Evolutionary conservation across 2,888 invertebrate species (phyloP).

Genomic region (Drosophila acutilabella): DNA sequence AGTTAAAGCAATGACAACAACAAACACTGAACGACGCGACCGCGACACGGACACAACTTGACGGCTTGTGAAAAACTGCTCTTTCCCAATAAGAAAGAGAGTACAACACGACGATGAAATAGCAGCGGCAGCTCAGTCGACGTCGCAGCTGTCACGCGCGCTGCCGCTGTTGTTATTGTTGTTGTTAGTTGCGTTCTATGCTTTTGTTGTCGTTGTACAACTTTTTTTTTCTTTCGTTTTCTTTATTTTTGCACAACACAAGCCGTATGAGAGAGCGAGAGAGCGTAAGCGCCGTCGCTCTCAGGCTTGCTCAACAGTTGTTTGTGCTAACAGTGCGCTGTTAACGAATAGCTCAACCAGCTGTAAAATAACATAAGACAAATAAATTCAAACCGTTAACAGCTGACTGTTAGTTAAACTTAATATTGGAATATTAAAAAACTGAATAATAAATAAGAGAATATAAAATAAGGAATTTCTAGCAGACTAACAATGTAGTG

Average conservation of each 20-base stretch:
- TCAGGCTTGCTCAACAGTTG: constrained; percentile 63
- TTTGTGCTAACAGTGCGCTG: constrained; percentile 59
- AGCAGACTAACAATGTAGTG: not conserved
- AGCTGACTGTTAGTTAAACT: constrained; percentile 14
- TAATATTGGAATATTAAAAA: not conserved
- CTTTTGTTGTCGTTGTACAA: constrained; percentile 60
- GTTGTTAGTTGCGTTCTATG: constrained; percentile 66
- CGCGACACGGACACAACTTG: constrained; percentile 66
- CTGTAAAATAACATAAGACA: constrained; percentile 20
- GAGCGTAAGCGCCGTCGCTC: constrained; percentile 50
- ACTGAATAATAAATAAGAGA: not conserved
- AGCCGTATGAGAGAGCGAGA: constrained; percentile 24
- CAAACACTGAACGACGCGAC: constrained; percentile 53
- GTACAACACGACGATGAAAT: constrained; percentile 47
- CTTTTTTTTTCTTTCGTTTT: constrained; percentile 20
- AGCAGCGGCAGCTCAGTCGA: constrained; percentile 38
- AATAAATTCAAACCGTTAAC: constrained; percentile 25
- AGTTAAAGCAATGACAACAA: constrained; percentile 46
- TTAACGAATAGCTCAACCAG: constrained; percentile 44
- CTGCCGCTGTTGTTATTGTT: constrained; percentile 44
- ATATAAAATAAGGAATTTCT: not conserved
- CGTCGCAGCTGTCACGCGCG: constrained; percentile 67
- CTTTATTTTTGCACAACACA: constrained; percentile 48
- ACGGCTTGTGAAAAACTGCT: constrained; percentile 70
- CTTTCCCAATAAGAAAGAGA: constrained; percentile 69